A percentile compares a stretch with the other conserved stretches of the same genome.
Evolutionary conservation across 2,113 vertebrate genomes (phyloP).

Genomic region (Pampusana beccarii): DNA sequence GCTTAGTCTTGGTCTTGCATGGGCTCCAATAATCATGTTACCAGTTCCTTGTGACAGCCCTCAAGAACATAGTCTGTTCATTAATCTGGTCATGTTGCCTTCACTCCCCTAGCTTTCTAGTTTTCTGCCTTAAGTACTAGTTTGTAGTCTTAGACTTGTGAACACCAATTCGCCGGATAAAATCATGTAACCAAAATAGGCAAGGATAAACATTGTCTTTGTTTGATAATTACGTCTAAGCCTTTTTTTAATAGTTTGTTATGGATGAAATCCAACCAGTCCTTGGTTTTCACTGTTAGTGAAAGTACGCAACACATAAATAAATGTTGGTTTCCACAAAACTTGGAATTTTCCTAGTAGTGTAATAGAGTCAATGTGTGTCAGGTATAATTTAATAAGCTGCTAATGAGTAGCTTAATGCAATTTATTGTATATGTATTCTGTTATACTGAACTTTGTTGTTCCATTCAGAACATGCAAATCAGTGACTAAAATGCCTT

Average conservation of each 20-base stretch:
- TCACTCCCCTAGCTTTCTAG: background rate
- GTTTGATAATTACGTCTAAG: background rate
- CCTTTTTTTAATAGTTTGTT: background rate
- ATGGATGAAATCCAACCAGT: background rate
- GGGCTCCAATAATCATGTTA: background rate
- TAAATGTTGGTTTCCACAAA: background rate
- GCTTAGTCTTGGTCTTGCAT: slow-evolving; percentile 28
- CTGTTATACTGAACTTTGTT: background rate
- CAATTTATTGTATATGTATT: background rate
- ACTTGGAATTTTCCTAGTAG: background rate
- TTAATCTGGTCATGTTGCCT: background rate
- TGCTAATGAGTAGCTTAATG: slow-evolving; percentile 2
- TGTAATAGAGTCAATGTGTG: background rate
- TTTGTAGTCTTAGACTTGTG: background rate
- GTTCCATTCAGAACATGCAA: background rate
- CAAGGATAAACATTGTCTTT: background rate
- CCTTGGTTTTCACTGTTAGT: background rate
- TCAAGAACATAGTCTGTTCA: background rate
- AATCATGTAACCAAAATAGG: background rate
- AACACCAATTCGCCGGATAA: background rate
- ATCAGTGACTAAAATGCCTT: background rate
- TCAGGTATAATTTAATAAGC: slow-evolving; percentile 8
- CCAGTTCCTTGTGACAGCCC: background rate
- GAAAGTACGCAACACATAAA: background rate
- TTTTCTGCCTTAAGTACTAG: background rate